These are phyloP conservation scores for Empidonax alnorum DNA, from an alignment of 2,113 vertebrate genomes.

Conservation along the genomic window DNA sequence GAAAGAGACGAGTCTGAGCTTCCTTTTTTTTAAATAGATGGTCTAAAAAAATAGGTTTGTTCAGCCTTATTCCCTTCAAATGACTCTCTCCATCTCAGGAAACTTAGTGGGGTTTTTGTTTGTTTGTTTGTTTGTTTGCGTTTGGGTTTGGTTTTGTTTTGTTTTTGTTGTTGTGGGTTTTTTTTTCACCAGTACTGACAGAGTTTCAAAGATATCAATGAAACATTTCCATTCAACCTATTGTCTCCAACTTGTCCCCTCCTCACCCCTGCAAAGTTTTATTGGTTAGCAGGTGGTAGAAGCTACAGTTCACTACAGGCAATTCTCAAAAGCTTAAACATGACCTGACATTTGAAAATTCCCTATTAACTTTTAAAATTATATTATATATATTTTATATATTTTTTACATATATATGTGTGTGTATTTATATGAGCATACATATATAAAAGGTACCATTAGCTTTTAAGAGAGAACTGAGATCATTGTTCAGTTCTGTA, in stretches of 20 bases:
- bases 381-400: neutral
- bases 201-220: neutral
- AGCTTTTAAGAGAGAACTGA: neutral
- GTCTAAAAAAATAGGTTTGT: neutral
- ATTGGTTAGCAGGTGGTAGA: neutral
- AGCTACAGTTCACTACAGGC: neutral
- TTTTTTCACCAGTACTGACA: rapidly evolving
- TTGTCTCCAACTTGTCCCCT: neutral
- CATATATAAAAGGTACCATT: neutral
- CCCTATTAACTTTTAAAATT: neutral
- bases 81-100: neutral
- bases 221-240: neutral
- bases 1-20: neutral
- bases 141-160: neutral
- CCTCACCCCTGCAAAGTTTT: rapidly evolving
- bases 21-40: neutral
- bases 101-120: neutral
- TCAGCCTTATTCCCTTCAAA: neutral
- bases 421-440: neutral
- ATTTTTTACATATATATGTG: no score
- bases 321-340: neutral
- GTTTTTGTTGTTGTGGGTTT: neutral
- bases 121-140: neutral
- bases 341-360: neutral
- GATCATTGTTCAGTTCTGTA: neutral